Conservation (phyloP, 2,888 invertebrate genomes). For the Graphium colonna region DNA sequence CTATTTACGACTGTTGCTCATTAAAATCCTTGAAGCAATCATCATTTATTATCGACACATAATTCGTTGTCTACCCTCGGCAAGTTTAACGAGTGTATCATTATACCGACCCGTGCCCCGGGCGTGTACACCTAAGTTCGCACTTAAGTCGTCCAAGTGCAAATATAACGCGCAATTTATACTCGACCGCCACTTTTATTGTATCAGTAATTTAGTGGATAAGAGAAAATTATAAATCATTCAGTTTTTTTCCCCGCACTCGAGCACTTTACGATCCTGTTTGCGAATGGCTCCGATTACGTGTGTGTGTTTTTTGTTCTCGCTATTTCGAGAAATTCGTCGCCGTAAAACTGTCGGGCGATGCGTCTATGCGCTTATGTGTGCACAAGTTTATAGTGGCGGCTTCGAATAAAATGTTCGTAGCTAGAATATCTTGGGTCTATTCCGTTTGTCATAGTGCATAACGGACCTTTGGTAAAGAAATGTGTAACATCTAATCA, state of each 20-base stretch:
- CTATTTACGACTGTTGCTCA: constrained; percentile 6
- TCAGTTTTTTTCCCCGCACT: constrained; percentile 9
- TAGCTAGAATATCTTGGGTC: too few species aligned
- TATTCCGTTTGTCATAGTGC: too few species aligned
- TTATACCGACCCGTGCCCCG: too few species aligned
- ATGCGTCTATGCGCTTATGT: not conserved
- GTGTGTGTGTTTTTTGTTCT: constrained; percentile 3
- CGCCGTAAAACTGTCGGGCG: constrained; percentile 1
- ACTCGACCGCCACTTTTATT: constrained; percentile 16
- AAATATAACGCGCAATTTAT: constrained; percentile 11
- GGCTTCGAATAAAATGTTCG: not conserved
- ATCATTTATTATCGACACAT: too few species aligned
- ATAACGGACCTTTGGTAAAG: too few species aligned
- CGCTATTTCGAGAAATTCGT: constrained; percentile 6
- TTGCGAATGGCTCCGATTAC: constrained; percentile 13
- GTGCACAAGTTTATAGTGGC: not conserved
- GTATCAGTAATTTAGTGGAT: constrained; percentile 19
- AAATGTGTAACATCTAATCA: too few species aligned
- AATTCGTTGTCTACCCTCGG: too few species aligned
- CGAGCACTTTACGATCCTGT: constrained; percentile 18
- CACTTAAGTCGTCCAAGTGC: not conserved
- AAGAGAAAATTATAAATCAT: constrained; percentile 22
- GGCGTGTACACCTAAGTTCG: not conserved
- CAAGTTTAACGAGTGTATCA: too few species aligned
- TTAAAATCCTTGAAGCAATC: not conserved